Evolutionary conservation across 2,113 vertebrate species (phyloP).

Genomic region (Geococcyx californianus): DNA sequence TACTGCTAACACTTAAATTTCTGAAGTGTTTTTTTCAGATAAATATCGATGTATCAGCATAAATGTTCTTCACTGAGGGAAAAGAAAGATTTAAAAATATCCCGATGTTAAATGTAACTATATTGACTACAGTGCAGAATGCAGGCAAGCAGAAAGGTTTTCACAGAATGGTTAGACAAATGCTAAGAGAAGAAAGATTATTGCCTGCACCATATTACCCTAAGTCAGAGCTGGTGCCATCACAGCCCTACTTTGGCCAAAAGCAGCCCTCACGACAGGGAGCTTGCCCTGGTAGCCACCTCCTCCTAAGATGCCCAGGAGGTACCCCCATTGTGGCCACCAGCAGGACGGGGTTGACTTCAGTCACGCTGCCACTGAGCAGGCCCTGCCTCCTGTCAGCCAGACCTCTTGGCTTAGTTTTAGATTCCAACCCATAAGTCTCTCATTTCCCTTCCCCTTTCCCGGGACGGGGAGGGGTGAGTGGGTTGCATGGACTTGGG

Average conservation of each 20-base stretch:
- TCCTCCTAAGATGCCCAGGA: not conserved
- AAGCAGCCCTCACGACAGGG: rapidly evolving
- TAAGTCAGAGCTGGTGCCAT: not conserved
- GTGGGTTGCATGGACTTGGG: no score
- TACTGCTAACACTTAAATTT: not conserved
- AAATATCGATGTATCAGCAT: not conserved
- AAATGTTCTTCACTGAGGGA: not conserved
- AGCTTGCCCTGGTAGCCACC: not conserved
- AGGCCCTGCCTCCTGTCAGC: rapidly evolving
- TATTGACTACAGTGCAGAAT: not conserved
- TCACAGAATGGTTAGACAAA: not conserved
- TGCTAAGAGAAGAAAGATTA: not conserved
- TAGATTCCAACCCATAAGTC: no score
- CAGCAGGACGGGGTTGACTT: not conserved
- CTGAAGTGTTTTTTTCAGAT: not conserved
- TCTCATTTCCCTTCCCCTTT: no score
- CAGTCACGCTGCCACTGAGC: rapidly evolving
- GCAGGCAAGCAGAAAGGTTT: not conserved
- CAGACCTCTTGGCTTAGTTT: not conserved
- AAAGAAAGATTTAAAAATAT: not conserved
- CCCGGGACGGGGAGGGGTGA: no score
- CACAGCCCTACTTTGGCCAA: not conserved
- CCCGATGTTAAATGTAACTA: not conserved
- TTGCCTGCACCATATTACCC: not conserved
- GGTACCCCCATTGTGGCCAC: not conserved